A percentile compares a stretch with the other conserved stretches of the same genome.
Conservation (phyloP, 2,888 invertebrate species). For the Mesorhabditis belari region DNA sequence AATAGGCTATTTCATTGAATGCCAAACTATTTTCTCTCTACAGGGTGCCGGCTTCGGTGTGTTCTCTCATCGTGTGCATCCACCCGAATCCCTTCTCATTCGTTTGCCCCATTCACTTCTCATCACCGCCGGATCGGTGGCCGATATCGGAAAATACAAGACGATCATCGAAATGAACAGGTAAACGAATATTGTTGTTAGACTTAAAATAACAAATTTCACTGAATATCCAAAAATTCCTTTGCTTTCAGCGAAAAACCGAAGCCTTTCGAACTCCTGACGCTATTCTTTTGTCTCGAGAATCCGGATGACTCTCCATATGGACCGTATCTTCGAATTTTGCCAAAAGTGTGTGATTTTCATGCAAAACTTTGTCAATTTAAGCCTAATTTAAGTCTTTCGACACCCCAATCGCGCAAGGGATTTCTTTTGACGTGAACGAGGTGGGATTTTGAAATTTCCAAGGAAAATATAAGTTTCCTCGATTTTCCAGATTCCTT, state of each 20-base stretch:
- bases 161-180: slow-evolving; percentile 23
- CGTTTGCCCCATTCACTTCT: slow-evolving; percentile 19
- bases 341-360: slow-evolving; percentile 22
- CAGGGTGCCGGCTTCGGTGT: slow-evolving; percentile 31
- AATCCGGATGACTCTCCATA: slow-evolving; percentile 23
- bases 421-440: slow-evolving; percentile 10
- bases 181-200: not conserved
- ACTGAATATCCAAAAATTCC: not conserved
- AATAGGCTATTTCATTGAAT: too few relatives aligned
- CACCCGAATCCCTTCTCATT: slow-evolving; percentile 19
- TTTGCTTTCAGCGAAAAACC: slow-evolving; percentile 8
- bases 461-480: not conserved
- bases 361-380: not conserved
- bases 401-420: slow-evolving; percentile 17
- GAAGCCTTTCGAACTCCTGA: slow-evolving; percentile 38
- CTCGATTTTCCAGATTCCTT: too few relatives aligned
- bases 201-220: slow-evolving; percentile 1
- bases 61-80: slow-evolving; percentile 15
- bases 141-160: slow-evolving; percentile 29
- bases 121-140: slow-evolving; percentile 26
- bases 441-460: slow-evolving; percentile 5
- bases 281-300: slow-evolving; percentile 39
- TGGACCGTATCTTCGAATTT: slow-evolving; percentile 37
- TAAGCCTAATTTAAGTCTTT: slow-evolving; percentile 1
- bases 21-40: not conserved